phyloP scores from a whole-genome alignment of 2,797 vertebrate genomes.

The Micrastur ruficollis region DNA sequence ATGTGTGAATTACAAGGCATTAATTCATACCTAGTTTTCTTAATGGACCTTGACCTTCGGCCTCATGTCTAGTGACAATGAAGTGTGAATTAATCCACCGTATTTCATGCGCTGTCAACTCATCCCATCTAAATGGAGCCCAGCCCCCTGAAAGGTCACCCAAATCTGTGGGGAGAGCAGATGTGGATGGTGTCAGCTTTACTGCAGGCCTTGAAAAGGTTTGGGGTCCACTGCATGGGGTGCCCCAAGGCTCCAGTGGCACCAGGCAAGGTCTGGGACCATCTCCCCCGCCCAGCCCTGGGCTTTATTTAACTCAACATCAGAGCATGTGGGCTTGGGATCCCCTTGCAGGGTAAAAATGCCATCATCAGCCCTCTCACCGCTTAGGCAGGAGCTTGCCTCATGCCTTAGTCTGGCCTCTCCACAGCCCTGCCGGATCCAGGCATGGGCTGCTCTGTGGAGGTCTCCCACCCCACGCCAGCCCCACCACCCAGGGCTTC shows the following conservation, averaged over 20 bases:
- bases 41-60: conserved; percentile 23
- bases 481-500: neutral
- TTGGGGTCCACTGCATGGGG: neutral
- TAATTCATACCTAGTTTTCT: conserved; percentile 43
- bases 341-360: too few species aligned
- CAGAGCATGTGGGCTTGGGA: neutral
- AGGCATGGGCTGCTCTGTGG: neutral
- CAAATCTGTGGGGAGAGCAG: neutral
- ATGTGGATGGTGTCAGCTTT: neutral
- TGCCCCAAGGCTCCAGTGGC: neutral
- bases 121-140: neutral
- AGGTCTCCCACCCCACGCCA: neutral
- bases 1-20: neutral
- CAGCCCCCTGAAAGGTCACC: neutral
- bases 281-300: neutral
- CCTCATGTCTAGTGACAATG: neutral
- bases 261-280: neutral
- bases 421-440: neutral
- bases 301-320: neutral
- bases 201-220: neutral
- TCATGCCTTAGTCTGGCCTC: too few species aligned
- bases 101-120: conserved; percentile 13
- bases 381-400: neutral
- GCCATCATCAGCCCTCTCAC: neutral
- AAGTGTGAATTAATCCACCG: conserved; percentile 15